Base-by-base conservation (phyloP, 1,140 invertebrate species). In the Antheraea pernyi region DNA sequence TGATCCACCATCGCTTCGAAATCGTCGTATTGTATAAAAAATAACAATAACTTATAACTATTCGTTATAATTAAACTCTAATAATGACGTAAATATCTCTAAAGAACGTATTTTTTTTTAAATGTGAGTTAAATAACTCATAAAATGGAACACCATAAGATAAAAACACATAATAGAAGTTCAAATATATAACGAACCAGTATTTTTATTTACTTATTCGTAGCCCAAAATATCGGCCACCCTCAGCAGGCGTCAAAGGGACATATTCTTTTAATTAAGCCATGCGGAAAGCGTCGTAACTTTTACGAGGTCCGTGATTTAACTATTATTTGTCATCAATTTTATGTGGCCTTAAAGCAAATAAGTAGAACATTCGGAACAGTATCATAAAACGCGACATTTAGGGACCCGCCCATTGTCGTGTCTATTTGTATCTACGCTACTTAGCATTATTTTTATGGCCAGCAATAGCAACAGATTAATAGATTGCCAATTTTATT, bases 321-420 rank as follows among this genome's bases (percentile, higher is more conserved):
- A 89, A 90, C 90, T 92, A 92, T 91, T 92, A 92, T 92, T 92
- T 92, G 90, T 90, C 88, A 89, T 92, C 85, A 90, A 92, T 92
- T 91, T 91, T 89, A 92, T 89, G 83, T 79, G 82, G 72, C 78
- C 79, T 82, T 90, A 88, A 91, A 89, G 83, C 83, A 91, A 86
- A 86, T 84, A 67, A 67, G 65, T 67, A 85, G 79, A 80, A 79
- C 75, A 71, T 71, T 71, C 70, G 66, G 69, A 71, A 75, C 66
- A 77, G 75, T 82, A 30, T 46, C 68, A 77, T 80, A 76, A 80
- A 78, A 74, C 19, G 71, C 61, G 67, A 72, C 68, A 70, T 78
- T 70, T 77, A 67, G 46, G 58, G 68, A 36, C 64, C 59, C 69
- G 37, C 58, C 66, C 63, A 65, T 65, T 53, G 46, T 53, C 46